Percentiles rank a stretch among this genome's conserved stretches.
phyloP scores from a whole-genome alignment of 2,797 vertebrate species.

The Okamejei kenojei region DNA sequence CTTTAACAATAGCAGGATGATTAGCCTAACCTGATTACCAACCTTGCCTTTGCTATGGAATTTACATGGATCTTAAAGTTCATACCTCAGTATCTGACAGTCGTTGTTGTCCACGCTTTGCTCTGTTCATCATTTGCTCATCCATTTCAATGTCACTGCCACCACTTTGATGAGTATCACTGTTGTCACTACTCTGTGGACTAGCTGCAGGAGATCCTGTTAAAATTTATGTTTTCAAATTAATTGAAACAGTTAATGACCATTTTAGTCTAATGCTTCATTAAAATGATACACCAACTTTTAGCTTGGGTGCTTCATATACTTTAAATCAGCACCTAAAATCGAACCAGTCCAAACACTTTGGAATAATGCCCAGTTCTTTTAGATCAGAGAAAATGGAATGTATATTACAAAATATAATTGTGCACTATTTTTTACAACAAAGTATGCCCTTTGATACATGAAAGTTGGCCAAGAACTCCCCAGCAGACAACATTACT shows the following conservation, averaged over 20 bases:
- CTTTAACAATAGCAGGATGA: background rate
- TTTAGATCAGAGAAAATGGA: background rate
- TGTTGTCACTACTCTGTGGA: conserved; percentile 96
- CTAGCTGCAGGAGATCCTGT: conserved; percentile 89
- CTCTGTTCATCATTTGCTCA: conserved; percentile 81
- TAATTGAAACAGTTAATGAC: background rate
- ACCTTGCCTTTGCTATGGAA: background rate
- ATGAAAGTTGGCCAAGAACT: background rate
- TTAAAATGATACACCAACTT: background rate
- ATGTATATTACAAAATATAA: background rate
- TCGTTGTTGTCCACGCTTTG: conserved; percentile 84
- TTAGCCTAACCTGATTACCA: background rate
- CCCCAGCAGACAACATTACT: background rate
- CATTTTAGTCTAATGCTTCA: background rate
- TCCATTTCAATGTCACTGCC: conserved; percentile 98
- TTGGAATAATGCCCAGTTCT: background rate
- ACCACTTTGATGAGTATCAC: conserved; percentile 93
- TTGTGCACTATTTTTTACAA: background rate
- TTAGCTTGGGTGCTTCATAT: background rate
- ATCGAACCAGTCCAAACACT: background rate
- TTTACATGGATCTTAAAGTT: background rate
- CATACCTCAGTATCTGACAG: conserved; percentile 93
- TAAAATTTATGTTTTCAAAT: background rate
- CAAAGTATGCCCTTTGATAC: background rate
- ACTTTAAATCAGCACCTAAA: background rate